Conservation (phyloP, 2,888 invertebrate genomes). For the Ophioninae sp. region DNA sequence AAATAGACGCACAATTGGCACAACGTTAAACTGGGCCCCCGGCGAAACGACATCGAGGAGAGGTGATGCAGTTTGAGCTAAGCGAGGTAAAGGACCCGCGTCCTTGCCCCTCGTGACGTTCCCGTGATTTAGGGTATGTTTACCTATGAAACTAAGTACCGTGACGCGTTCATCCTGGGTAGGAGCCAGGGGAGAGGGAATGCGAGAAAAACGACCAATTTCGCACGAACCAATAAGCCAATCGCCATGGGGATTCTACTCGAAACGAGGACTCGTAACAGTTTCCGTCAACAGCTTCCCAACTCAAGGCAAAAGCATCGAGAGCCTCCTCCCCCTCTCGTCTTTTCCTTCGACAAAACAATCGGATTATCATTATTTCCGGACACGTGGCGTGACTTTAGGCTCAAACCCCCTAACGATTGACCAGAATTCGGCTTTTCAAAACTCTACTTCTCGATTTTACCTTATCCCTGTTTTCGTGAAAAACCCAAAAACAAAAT, state of each 20-base stretch:
- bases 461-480: neutral
- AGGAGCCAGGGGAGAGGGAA: slow-evolving; percentile 33
- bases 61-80: slow-evolving; percentile 64
- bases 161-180: slow-evolving; percentile 70
- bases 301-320: slow-evolving; percentile 26
- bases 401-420: neutral
- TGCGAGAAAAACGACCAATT: slow-evolving; percentile 66
- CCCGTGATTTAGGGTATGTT: slow-evolving; percentile 74
- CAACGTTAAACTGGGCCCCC: slow-evolving; percentile 28
- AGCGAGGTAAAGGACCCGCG: slow-evolving; percentile 64
- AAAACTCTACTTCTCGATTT: neutral
- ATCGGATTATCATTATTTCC: slow-evolving; percentile 30
- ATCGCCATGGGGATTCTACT: slow-evolving; percentile 65
- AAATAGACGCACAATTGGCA: slow-evolving; percentile 63
- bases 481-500: too few species aligned
- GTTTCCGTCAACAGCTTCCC: slow-evolving; percentile 71
- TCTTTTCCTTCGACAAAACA: slow-evolving; percentile 3
- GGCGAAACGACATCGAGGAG: slow-evolving; percentile 36
- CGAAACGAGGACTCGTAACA: slow-evolving; percentile 70
- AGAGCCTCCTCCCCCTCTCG: slow-evolving; percentile 28
- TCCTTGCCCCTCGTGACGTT: slow-evolving; percentile 37
- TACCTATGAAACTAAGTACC: slow-evolving; percentile 75
- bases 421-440: neutral
- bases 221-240: slow-evolving; percentile 66
- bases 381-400: slow-evolving; percentile 28